phyloP scores from a whole-genome alignment of 1,140 invertebrate genomes.

The Chrysomallon squamiferum region DNA sequence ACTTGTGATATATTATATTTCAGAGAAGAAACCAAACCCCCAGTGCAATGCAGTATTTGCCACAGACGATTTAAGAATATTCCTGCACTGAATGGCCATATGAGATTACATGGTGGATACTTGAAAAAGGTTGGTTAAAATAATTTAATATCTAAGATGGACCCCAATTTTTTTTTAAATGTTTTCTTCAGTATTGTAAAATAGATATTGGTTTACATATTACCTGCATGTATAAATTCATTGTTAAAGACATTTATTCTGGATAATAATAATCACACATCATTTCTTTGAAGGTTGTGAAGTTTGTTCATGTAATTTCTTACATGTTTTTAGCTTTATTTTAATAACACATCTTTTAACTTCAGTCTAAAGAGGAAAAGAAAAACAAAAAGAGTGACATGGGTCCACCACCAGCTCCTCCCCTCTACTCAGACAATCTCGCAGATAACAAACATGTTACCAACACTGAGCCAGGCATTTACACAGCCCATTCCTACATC shows the following conservation, averaged over 20 bases:
- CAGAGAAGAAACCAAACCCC: conserved; percentile 64
- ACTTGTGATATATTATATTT: conserved; percentile 7
- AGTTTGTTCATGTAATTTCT: too few species aligned
- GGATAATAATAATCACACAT: too few species aligned
- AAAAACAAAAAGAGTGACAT: conserved; percentile 27
- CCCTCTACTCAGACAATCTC: conserved; percentile 11
- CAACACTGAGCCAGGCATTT: background rate
- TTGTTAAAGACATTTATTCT: too few species aligned
- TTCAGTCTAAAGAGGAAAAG: conserved; percentile 32
- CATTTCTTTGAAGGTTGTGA: too few species aligned
- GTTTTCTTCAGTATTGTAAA: too few species aligned
- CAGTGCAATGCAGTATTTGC: conserved; percentile 92
- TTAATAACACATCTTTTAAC: too few species aligned
- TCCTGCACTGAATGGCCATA: conserved; percentile 95
- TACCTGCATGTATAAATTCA: too few species aligned
- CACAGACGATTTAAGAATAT: conserved; percentile 96
- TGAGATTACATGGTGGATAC: conserved; percentile 95
- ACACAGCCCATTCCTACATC: conserved; percentile 10
- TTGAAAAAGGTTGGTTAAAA: conserved; percentile 81
- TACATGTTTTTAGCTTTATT: too few species aligned
- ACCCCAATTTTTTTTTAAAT: too few species aligned
- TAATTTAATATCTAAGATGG: background rate
- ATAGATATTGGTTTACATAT: too few species aligned
- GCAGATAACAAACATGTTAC: background rate
- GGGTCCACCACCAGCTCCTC: conserved; percentile 28